Evolutionary conservation across 2,797 vertebrate genomes (phyloP).

Genomic region (Threskiornis aethiopicus): DNA sequence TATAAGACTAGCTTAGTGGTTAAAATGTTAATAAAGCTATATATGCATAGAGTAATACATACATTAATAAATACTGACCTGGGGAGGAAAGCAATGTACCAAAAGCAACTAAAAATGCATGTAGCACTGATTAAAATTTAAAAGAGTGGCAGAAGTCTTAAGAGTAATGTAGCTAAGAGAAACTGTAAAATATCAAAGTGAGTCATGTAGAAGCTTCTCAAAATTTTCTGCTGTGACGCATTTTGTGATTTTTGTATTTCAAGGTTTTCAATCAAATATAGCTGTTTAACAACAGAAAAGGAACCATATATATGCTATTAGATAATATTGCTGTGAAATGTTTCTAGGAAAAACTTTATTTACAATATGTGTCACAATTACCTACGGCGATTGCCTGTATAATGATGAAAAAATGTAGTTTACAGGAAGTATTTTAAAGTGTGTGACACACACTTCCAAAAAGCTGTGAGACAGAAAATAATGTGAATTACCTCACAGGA

Average conservation of each 20-base stretch:
- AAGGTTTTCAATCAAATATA: neutral
- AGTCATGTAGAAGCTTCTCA: neutral
- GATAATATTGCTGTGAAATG: neutral
- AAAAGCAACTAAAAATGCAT: neutral
- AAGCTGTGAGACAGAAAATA: neutral
- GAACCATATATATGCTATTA: neutral
- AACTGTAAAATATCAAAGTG: neutral
- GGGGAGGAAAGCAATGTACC: neutral
- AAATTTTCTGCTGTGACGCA: neutral
- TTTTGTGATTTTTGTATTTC: neutral
- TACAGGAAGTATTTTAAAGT: neutral
- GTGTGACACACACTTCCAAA: conserved; percentile 31
- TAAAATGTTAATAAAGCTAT: neutral
- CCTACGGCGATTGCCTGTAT: neutral
- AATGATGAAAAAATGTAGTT: neutral
- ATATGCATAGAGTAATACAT: neutral
- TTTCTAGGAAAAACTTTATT: neutral
- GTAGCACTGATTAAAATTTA: neutral
- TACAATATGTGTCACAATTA: conserved; percentile 1
- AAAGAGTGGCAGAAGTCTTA: neutral
- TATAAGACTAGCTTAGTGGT: neutral
- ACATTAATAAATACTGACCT: neutral
- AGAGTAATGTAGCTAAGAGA: neutral
- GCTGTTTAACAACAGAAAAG: neutral
- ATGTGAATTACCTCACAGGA: neutral